Percentiles rank a stretch among this genome's conserved stretches.
Conservation (phyloP, 2,888 invertebrate species). For the Aethes cnicana region DNA sequence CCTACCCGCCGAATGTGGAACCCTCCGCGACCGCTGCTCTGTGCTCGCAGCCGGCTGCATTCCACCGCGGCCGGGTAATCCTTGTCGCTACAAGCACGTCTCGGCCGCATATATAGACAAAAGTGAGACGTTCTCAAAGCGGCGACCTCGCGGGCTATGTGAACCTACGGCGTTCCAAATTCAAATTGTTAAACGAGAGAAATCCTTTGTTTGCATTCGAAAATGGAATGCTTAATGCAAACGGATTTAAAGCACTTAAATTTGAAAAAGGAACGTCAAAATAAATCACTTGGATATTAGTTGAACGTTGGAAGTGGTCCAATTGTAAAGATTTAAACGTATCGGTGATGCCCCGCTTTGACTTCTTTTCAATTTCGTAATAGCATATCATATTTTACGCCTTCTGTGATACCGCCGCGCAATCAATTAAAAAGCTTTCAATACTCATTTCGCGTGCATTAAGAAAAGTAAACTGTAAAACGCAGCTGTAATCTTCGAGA, state of each 20-base stretch:
- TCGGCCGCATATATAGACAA: constrained; percentile 60
- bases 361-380: constrained; percentile 26
- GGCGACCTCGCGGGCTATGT: constrained; percentile 61
- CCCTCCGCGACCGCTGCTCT: not conserved
- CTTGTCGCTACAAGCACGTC: constrained; percentile 53
- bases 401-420: constrained; percentile 1
- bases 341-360: constrained; percentile 6
- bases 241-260: constrained; percentile 36
- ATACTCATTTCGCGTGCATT: constrained; percentile 12
- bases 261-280: constrained; percentile 50
- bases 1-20: constrained; percentile 8
- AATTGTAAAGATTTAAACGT: constrained; percentile 24
- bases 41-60: constrained; percentile 14
- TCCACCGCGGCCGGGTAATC: constrained; percentile 50
- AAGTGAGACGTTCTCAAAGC: constrained; percentile 67
- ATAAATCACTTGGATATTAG: constrained; percentile 40
- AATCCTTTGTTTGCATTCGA: constrained; percentile 58
- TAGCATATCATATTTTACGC: constrained; percentile 22
- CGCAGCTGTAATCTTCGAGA: constrained; percentile 11
- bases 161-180: constrained; percentile 63
- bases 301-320: constrained; percentile 19
- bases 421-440: constrained; percentile 29
- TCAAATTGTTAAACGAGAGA: constrained; percentile 57
- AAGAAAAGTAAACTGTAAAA: constrained; percentile 17
- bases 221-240: constrained; percentile 32